A percentile compares a stretch with the other conserved stretches of the same genome.
These are phyloP conservation scores for Peribatodes rhomboidaria DNA, from an alignment of 2,888 invertebrate species.

Conservation along the genomic window DNA sequence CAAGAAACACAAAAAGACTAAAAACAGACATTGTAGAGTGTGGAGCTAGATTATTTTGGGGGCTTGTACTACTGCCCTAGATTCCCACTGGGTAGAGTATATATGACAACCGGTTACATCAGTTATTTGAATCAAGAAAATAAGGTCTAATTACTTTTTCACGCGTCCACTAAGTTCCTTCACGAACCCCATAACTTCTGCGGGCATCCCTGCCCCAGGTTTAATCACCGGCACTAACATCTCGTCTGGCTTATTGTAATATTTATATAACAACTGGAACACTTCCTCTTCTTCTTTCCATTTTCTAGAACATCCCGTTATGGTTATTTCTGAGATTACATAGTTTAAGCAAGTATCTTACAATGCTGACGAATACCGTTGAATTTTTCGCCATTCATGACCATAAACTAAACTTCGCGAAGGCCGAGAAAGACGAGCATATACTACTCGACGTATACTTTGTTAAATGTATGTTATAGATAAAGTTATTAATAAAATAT, in stretches of 20 bases:
- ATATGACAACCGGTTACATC: no score
- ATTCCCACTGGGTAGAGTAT: no score
- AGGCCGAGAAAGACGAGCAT: no score
- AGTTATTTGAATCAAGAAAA: no score
- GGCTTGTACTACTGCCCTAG: no score
- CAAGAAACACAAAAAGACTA: no score
- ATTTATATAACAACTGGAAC: conserved; percentile 71
- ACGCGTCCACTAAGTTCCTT: conserved; percentile 63
- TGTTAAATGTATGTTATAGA: no score
- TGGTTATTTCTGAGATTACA: background rate
- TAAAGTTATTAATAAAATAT: no score
- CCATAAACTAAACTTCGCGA: no score
- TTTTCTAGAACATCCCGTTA: conserved; percentile 56
- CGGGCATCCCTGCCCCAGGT: conserved; percentile 70
- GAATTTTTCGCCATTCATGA: no score
- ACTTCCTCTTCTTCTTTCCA: conserved; percentile 78
- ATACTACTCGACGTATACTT: no score
- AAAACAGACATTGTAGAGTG: background rate
- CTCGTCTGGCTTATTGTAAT: conserved; percentile 78
- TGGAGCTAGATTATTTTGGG: background rate
- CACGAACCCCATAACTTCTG: conserved; percentile 66
- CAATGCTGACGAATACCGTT: no score
- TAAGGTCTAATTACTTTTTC: conserved; percentile 57
- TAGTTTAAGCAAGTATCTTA: background rate
- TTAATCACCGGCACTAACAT: conserved; percentile 73